Conservation (phyloP, 2,113 vertebrate species). For the Atherinomorus stipes region DNA sequence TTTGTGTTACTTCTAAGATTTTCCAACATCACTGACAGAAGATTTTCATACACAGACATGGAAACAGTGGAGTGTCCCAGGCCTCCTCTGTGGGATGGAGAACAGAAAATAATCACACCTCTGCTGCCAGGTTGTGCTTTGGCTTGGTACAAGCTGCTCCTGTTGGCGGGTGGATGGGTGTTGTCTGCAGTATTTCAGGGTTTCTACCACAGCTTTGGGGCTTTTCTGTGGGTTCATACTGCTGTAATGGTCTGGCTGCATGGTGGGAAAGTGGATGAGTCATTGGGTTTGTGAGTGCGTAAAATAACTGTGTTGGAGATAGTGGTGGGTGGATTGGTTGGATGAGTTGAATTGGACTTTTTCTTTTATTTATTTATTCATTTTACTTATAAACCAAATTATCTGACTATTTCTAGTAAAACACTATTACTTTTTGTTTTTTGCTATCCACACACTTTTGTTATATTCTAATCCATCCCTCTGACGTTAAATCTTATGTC, state of each 20-base stretch:
- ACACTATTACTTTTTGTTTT: too few species aligned
- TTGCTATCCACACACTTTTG: not conserved
- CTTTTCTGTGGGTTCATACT: conserved; percentile 37
- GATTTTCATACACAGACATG: not conserved
- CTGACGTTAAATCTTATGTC: not conserved
- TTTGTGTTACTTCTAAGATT: not conserved
- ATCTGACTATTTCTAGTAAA: too few species aligned
- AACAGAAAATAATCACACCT: conserved; percentile 5
- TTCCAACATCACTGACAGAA: not conserved
- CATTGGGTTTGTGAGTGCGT: conserved; percentile 33
- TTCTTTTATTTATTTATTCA: too few species aligned
- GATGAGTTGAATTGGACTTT: too few species aligned
- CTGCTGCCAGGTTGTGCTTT: conserved; percentile 22
- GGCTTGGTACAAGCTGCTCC: conserved; percentile 14
- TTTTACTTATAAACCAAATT: too few species aligned
- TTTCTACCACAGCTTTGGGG: conserved; percentile 33
- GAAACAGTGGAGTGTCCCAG: not conserved
- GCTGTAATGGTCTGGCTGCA: conserved; percentile 37
- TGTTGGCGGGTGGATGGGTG: conserved; percentile 26
- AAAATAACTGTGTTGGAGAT: not conserved
- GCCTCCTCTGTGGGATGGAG: not conserved
- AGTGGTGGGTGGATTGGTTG: not conserved
- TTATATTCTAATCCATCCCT: not conserved
- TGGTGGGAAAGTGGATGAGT: conserved; percentile 40
- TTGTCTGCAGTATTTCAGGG: conserved; percentile 35